These are phyloP conservation scores for Perca flavescens DNA, from an alignment of 2,113 vertebrate species.

Conservation along the genomic window DNA sequence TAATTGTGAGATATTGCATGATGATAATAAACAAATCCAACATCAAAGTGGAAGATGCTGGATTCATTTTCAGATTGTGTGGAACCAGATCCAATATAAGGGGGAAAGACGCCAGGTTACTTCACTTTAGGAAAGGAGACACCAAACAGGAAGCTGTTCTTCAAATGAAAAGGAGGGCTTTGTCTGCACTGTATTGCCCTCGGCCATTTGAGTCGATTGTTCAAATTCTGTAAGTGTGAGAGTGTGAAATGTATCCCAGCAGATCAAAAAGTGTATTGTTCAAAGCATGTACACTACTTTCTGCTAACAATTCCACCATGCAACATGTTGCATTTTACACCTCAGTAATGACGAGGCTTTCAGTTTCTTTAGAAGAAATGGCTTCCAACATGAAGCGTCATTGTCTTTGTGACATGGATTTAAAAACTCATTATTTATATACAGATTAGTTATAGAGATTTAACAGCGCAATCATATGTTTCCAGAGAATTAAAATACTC, in stretches of 20 bases:
- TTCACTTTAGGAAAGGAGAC: background rate
- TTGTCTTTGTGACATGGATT: conserved; percentile 21
- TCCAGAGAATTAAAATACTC: conserved; percentile 10
- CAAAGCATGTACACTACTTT: background rate
- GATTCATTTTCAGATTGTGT: background rate
- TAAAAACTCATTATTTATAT: conserved; percentile 8
- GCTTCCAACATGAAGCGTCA: background rate
- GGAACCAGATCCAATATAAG: background rate
- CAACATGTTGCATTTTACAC: background rate
- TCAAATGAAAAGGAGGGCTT: background rate
- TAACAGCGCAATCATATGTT: background rate
- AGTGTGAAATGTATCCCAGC: background rate
- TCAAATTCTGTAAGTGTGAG: background rate
- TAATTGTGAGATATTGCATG: background rate
- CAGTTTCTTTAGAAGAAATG: background rate
- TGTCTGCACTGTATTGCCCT: background rate
- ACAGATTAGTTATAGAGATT: background rate
- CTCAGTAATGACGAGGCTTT: background rate
- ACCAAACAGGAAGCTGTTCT: conserved; percentile 16
- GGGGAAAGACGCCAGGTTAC: background rate
- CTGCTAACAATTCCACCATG: too few relatives aligned
- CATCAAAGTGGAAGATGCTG: background rate
- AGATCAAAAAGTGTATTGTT: background rate
- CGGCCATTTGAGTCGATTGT: background rate
- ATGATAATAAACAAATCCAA: background rate